These are phyloP conservation scores for Philhelius pedissequus DNA, from an alignment of 2,888 invertebrate genomes.

Conservation along the genomic window DNA sequence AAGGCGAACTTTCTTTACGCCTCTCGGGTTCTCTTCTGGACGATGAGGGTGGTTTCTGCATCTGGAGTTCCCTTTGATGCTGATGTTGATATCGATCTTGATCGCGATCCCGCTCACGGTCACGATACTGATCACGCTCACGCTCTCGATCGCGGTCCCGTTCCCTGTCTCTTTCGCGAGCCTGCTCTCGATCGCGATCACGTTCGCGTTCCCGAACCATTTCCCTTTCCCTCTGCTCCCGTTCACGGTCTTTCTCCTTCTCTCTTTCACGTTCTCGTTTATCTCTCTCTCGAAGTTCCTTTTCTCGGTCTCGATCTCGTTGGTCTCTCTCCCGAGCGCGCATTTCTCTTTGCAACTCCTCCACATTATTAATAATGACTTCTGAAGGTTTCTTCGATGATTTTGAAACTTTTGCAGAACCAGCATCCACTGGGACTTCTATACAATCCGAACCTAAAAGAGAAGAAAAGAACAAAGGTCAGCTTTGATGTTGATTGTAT, in stretches of 20 bases:
- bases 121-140: constrained; percentile 57
- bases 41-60: constrained; percentile 50
- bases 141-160: constrained; percentile 61
- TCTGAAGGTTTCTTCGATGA: not conserved
- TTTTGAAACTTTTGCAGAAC: not conserved
- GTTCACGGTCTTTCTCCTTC: constrained; percentile 42
- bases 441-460: constrained; percentile 79
- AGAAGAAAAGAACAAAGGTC: constrained; percentile 56
- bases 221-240: constrained; percentile 35
- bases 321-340: constrained; percentile 68
- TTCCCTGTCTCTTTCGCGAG: constrained; percentile 64
- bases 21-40: constrained; percentile 35
- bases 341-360: constrained; percentile 48
- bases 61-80: constrained; percentile 61
- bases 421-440: constrained; percentile 76
- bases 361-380: not conserved
- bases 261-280: constrained; percentile 64
- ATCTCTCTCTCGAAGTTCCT: not conserved
- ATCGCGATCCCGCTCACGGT: constrained; percentile 63
- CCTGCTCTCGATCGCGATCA: constrained; percentile 53
- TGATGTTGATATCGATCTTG: constrained; percentile 45
- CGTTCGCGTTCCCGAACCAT: constrained; percentile 49
- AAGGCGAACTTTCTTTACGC: constrained; percentile 71
- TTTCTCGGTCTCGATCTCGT: constrained; percentile 59
- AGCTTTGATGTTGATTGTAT: constrained; percentile 12